Evolutionary conservation across 1,140 invertebrate species (phyloP).

Genomic region (Asbolus verrucosus): DNA sequence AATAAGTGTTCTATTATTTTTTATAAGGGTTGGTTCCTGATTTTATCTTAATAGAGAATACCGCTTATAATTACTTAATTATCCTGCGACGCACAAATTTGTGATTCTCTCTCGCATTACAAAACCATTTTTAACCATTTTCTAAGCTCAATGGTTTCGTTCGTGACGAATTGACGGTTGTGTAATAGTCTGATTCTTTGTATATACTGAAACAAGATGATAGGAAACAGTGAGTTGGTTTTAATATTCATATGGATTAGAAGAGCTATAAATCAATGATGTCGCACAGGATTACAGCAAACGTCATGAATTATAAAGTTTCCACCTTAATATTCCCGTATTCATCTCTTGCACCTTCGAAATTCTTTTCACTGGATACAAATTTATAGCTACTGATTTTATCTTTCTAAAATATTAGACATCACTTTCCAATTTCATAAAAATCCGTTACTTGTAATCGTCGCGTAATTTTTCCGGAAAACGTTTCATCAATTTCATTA

Average conservation of each 20-base stretch:
- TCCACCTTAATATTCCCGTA: constrained; percentile 40
- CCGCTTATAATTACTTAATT: constrained; percentile 20
- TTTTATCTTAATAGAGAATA: neutral
- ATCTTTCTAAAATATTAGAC: constrained; percentile 43
- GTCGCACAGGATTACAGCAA: constrained; percentile 42
- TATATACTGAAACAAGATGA: constrained; percentile 26
- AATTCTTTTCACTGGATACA: constrained; percentile 45
- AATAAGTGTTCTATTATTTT: constrained; percentile 13
- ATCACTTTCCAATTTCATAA: constrained; percentile 41
- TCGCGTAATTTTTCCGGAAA: constrained; percentile 43
- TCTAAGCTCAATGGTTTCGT: neutral
- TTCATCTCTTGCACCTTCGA: constrained; percentile 38
- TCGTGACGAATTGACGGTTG: neutral
- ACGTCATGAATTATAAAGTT: constrained; percentile 46
- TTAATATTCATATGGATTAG: constrained; percentile 45
- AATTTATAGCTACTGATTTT: constrained; percentile 46
- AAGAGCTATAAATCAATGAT: constrained; percentile 39
- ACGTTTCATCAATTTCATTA: constrained; percentile 8
- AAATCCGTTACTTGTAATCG: constrained; percentile 45
- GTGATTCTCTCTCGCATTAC: constrained; percentile 14
- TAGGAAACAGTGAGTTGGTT: constrained; percentile 27
- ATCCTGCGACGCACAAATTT: constrained; percentile 9
- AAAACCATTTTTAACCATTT: constrained; percentile 14
- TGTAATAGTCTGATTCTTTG: constrained; percentile 24
- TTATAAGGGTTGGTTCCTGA: constrained; percentile 12